Evolutionary conservation across 2,797 vertebrate species (phyloP).

Genomic region (Merluccius polli): DNA sequence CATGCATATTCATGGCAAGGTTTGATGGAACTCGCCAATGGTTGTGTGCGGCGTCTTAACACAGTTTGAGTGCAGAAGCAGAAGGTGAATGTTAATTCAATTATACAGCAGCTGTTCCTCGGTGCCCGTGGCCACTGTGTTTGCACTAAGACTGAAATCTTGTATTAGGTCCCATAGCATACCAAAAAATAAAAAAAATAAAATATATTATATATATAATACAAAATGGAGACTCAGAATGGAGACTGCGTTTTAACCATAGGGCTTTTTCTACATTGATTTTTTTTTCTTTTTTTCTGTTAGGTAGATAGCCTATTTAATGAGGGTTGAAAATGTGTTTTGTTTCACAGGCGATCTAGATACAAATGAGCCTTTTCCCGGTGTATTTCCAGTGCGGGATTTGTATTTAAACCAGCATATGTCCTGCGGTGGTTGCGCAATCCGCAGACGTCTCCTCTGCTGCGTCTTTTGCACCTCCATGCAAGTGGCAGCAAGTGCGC

Average conservation of each 20-base stretch:
- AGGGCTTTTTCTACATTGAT: constrained; percentile 65
- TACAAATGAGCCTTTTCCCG: constrained; percentile 47
- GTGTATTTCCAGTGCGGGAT: constrained; percentile 41
- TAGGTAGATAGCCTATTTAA: constrained; percentile 21
- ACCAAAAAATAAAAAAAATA: constrained; percentile 36
- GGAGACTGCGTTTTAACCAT: constrained; percentile 63
- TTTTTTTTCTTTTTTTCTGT: constrained; percentile 48
- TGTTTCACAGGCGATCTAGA: constrained; percentile 45
- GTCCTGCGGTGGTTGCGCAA: constrained; percentile 30
- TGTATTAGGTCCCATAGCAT: constrained; percentile 66
- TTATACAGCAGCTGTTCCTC: constrained; percentile 77
- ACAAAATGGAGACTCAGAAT: constrained; percentile 41
- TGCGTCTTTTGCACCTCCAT: neutral
- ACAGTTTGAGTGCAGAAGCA: constrained; percentile 68
- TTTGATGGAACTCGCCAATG: constrained; percentile 69
- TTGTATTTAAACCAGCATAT: constrained; percentile 27
- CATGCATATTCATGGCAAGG: constrained; percentile 70
- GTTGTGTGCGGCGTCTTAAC: constrained; percentile 65
- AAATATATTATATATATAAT: neutral
- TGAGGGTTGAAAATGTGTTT: constrained; percentile 42
- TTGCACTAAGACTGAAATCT: constrained; percentile 72
- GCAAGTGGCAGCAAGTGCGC: neutral
- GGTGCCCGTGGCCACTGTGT: constrained; percentile 69
- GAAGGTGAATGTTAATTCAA: constrained; percentile 79
- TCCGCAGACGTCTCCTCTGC: neutral